phyloP scores from a whole-genome alignment of 1,140 invertebrate species.

The Diorhabda elongata region DNA sequence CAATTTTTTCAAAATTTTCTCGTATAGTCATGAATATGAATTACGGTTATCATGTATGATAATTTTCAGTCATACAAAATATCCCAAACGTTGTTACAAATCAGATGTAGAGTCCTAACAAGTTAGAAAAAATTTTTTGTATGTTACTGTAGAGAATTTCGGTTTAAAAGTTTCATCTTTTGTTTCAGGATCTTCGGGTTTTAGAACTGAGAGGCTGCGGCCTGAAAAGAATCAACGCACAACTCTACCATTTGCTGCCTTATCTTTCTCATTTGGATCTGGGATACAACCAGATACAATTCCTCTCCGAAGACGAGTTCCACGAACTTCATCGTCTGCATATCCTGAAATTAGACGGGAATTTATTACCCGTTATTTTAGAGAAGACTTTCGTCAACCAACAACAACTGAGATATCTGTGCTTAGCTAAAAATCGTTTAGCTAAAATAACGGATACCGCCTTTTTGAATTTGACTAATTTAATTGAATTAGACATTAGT shows the following conservation, averaged over 20 bases:
- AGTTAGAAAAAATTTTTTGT: background rate
- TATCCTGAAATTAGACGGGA: constrained; percentile 68
- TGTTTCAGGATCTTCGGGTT: constrained; percentile 58
- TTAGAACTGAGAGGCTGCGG: constrained; percentile 66
- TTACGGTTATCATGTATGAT: too few species aligned
- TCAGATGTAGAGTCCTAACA: too few species aligned
- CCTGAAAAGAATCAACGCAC: constrained; percentile 68
- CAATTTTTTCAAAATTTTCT: too few species aligned
- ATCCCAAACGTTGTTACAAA: too few species aligned
- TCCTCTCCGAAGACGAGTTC: constrained; percentile 70
- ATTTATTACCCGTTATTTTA: constrained; percentile 68
- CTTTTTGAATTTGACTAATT: constrained; percentile 63
- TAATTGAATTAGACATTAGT: constrained; percentile 64
- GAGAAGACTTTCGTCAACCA: constrained; percentile 69
- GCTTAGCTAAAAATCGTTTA: constrained; percentile 66
- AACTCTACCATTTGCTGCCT: constrained; percentile 68
- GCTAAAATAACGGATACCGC: constrained; percentile 65
- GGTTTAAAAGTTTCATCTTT: constrained; percentile 19
- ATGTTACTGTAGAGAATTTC: background rate
- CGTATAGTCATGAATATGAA: too few species aligned
- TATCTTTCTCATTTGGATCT: constrained; percentile 67
- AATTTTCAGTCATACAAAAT: too few species aligned
- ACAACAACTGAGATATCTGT: constrained; percentile 54
- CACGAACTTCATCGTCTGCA: constrained; percentile 63
- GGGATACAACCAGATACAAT: constrained; percentile 72